A percentile compares a stretch with the other conserved stretches of the same genome.
phyloP scores from a whole-genome alignment of 2,888 invertebrate genomes.

The Drosophila silvestris region DNA sequence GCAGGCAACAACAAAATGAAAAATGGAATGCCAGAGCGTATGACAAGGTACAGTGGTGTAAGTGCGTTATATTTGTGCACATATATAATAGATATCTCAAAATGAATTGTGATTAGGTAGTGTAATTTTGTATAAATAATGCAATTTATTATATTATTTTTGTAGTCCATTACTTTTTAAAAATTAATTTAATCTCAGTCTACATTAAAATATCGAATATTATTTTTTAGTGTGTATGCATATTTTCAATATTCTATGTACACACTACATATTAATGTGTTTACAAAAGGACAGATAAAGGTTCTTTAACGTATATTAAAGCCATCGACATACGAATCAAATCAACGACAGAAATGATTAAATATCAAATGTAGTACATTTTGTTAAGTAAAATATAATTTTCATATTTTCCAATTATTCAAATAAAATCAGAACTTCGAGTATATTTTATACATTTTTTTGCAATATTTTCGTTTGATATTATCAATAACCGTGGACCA shows the following conservation, averaged over 20 bases:
- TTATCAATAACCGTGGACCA: background rate
- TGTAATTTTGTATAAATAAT: background rate
- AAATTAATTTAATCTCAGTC: background rate
- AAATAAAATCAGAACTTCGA: background rate
- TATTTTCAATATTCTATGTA: background rate
- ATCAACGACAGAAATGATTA: background rate
- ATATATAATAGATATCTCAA: background rate
- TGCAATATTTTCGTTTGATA: background rate
- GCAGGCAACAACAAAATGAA: slow-evolving; percentile 70
- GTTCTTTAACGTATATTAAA: background rate
- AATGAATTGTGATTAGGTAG: background rate
- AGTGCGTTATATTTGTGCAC: background rate
- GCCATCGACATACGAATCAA: background rate
- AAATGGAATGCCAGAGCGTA: slow-evolving; percentile 67
- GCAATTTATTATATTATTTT: background rate
- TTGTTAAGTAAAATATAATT: background rate
- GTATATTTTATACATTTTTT: background rate
- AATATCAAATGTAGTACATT: background rate
- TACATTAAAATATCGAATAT: background rate
- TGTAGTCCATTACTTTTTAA: background rate
- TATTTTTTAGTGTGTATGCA: background rate
- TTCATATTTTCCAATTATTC: background rate
- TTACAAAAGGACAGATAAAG: background rate
- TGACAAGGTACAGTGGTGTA: slow-evolving; percentile 61
- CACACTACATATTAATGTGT: background rate